phyloP scores from a whole-genome alignment of 2,797 vertebrate genomes.

The Rhinichthys osculus region DNA sequence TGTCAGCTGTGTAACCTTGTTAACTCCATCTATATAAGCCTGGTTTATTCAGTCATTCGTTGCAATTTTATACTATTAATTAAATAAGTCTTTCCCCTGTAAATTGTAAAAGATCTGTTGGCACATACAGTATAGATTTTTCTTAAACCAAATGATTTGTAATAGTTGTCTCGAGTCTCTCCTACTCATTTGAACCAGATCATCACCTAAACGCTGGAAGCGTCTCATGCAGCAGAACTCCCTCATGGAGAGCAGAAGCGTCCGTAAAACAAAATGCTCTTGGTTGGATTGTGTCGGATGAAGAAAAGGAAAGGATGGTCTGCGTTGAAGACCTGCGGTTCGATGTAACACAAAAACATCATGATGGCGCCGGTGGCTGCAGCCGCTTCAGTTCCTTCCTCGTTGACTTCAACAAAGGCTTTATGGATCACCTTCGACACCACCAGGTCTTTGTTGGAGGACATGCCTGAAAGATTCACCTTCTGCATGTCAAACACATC shows the following conservation, averaged over 20 bases:
- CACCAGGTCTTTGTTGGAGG: background rate
- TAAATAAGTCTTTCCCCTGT: background rate
- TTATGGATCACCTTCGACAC: constrained; percentile 29
- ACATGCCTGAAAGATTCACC: constrained; percentile 29
- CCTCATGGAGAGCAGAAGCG: background rate
- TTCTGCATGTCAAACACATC: background rate
- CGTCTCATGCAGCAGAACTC: no score
- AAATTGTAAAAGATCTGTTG: background rate
- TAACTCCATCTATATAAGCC: no score
- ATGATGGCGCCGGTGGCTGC: background rate
- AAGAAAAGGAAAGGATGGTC: constrained; percentile 53
- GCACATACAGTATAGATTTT: background rate
- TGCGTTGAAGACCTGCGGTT: background rate
- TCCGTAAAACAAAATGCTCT: constrained; percentile 42
- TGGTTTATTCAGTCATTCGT: no score
- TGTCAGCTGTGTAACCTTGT: no score
- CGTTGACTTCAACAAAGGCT: constrained; percentile 38
- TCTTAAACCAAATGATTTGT: background rate
- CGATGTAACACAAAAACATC: no score
- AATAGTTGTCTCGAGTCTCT: background rate
- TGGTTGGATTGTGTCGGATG: constrained; percentile 47
- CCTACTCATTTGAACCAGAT: no score
- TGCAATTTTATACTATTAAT: no score
- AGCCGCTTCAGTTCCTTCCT: constrained; percentile 38
- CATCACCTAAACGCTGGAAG: no score